Evolutionary conservation across 2,113 vertebrate species (phyloP), one percentile per base, ranked within the genome.

Genomic region (Sphaerodactylus townsendi): DNA sequence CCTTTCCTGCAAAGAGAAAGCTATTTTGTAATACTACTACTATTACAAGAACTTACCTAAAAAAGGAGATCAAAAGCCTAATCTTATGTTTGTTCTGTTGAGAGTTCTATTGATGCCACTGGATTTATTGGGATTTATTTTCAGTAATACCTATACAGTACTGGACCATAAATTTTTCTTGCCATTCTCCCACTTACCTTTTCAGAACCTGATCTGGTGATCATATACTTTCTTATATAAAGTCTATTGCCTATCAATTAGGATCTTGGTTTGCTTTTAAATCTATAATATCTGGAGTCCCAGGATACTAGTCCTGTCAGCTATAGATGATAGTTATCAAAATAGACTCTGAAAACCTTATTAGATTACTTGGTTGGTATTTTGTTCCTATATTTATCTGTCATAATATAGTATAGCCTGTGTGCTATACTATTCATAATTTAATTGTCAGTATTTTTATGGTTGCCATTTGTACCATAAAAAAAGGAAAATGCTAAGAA

Each of bases 381-480:
- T 81, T 59, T 62, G 25, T 17, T 46, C 39, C 10, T 53, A 23
- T 11, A 53, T 25, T 83, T 83, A 37, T 69, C 44, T 48, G n/a
- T 15, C 44, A 37, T 30, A 30, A 15, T n/a, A n/a, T n/a, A n/a
- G n/a, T n/a, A n/a, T n/a, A n/a, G n/a, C n/a, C n/a, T n/a, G n/a
- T n/a, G n/a, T n/a, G n/a, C n/a, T n/a, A n/a, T n/a, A n/a, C n/a
- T n/a, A n/a, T n/a, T n/a, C 44, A 79, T 68, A 46, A 48, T 39
- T 68, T 76, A 71, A 39, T 33, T 66, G n/a, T 28, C 33, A 66
- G 72, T 50, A 33, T 75, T 70, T 89, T 90, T 79, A 56, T 65
- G 85, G 84, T 86, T 90, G 86, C 53, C 88, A 87, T 93, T 91
- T 94, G 86, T 86, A 91, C 50, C 90, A 89, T 83, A 91, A 65